Conservation (phyloP, 2,888 invertebrate genomes). For the Heliconius ismenius region DNA sequence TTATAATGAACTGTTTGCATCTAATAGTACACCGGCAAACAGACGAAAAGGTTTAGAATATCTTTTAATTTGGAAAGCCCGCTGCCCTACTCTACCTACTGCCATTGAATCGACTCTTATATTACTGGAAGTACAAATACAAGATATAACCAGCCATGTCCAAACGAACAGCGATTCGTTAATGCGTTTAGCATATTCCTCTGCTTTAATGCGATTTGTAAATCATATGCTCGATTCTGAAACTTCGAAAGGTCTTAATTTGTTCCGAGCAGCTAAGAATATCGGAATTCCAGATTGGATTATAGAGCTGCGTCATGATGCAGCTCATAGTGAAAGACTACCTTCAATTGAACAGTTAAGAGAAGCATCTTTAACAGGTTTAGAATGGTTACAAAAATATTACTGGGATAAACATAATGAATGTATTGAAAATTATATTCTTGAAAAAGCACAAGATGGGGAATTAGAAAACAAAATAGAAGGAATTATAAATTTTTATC, state of each 20-base stretch:
- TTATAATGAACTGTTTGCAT: constrained; percentile 71
- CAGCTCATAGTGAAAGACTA: constrained; percentile 86
- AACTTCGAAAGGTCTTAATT: constrained; percentile 76
- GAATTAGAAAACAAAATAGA: constrained; percentile 58
- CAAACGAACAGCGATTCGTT: constrained; percentile 67
- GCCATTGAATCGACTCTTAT: constrained; percentile 84
- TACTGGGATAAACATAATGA: constrained; percentile 84
- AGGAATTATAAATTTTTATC: constrained; percentile 64
- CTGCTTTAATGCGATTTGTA: constrained; percentile 85
- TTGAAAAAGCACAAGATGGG: constrained; percentile 54
- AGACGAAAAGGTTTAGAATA: constrained; percentile 71
- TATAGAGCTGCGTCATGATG: constrained; percentile 88
- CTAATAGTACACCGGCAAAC: constrained; percentile 51
- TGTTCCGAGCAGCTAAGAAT: constrained; percentile 82
- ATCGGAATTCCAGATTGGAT: constrained; percentile 90
- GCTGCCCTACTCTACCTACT: constrained; percentile 80
- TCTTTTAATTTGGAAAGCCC: constrained; percentile 81
- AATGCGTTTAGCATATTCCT: constrained; percentile 82
- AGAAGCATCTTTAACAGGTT: constrained; percentile 83
- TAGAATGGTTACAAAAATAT: constrained; percentile 86
- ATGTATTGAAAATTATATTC: constrained; percentile 71
- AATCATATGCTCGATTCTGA: constrained; percentile 84
- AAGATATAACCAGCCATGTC: constrained; percentile 56
- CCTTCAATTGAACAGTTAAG: constrained; percentile 85
- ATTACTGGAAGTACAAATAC: constrained; percentile 78